phyloP scores from a whole-genome alignment of 2,888 invertebrate genomes.

The Latrodectus hesperus region DNA sequence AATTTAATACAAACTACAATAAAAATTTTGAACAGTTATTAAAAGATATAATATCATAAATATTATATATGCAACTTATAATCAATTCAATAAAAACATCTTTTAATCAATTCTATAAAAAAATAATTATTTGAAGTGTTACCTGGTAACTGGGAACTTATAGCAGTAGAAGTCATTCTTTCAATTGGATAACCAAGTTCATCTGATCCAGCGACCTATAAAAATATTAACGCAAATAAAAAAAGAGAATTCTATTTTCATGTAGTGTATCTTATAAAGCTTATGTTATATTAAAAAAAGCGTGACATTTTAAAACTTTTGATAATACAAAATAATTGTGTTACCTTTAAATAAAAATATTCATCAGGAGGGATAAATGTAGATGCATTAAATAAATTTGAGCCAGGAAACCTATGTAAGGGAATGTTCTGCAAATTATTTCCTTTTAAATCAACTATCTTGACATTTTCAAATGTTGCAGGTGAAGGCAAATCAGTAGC shows the following conservation, averaged over 20 bases:
- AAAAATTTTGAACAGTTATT: background rate
- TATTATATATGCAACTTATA: slow-evolving; percentile 38
- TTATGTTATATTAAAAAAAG: background rate
- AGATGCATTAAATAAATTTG: slow-evolving; percentile 78
- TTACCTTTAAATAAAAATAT: slow-evolving; percentile 82
- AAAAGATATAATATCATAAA: background rate
- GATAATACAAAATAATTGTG: background rate
- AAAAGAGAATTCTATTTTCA: no score
- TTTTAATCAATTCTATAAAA: background rate
- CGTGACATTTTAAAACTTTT: slow-evolving; percentile 2
- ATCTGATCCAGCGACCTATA: slow-evolving; percentile 81
- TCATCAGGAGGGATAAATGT: slow-evolving; percentile 81
- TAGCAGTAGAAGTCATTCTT: slow-evolving; percentile 81
- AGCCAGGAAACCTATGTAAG: slow-evolving; percentile 72
- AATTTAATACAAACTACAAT: background rate
- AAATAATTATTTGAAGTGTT: slow-evolving; percentile 51
- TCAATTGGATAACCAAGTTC: slow-evolving; percentile 79
- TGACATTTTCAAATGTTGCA: slow-evolving; percentile 74
- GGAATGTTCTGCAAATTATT: slow-evolving; percentile 73
- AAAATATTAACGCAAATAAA: background rate
- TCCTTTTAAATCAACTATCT: slow-evolving; percentile 74
- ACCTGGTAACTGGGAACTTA: slow-evolving; percentile 80
- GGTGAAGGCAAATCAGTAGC: slow-evolving; percentile 75
- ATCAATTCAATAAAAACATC: slow-evolving; percentile 17
- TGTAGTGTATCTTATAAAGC: no score